phyloP scores from a whole-genome alignment of 2,888 invertebrate genomes.

The Pachycephus smyrnensis region DNA sequence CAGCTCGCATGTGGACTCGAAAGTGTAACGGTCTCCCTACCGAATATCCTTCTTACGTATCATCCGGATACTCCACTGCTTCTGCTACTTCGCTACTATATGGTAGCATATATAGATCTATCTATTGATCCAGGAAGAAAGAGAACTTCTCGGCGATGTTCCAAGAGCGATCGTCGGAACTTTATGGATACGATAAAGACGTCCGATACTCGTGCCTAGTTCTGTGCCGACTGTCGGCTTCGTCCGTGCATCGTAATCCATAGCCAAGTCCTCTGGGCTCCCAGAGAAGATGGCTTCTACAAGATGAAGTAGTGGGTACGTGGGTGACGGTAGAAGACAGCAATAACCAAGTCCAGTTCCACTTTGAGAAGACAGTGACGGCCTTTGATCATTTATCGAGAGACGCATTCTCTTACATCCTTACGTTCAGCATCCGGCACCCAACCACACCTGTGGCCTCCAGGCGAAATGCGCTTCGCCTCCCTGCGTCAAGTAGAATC shows the following conservation, averaged over 20 bases:
- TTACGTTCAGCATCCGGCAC: not conserved
- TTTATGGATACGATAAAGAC: not conserved
- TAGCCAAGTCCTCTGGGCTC: not conserved
- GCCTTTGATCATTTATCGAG: not conserved
- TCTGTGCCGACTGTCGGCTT: not conserved
- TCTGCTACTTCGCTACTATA: not conserved
- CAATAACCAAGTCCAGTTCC: not conserved
- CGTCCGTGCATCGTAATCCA: not conserved
- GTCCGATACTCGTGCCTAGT: no score
- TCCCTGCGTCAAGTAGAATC: not conserved
- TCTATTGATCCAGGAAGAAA: not conserved
- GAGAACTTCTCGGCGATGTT: not conserved
- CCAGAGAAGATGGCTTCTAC: not conserved
- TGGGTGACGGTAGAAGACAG: not conserved
- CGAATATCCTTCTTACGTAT: not conserved
- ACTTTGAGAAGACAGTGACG: not conserved
- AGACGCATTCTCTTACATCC: no score
- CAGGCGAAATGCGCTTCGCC: no score
- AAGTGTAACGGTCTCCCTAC: not conserved
- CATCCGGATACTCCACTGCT: not conserved
- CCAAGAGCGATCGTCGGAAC: not conserved
- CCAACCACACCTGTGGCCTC: not conserved
- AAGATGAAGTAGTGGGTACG: not conserved
- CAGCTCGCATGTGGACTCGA: not conserved
- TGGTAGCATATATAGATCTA: not conserved